These are phyloP conservation scores for Lacanobia oleracea DNA, from an alignment of 2,888 invertebrate genomes.

Conservation along the genomic window DNA sequence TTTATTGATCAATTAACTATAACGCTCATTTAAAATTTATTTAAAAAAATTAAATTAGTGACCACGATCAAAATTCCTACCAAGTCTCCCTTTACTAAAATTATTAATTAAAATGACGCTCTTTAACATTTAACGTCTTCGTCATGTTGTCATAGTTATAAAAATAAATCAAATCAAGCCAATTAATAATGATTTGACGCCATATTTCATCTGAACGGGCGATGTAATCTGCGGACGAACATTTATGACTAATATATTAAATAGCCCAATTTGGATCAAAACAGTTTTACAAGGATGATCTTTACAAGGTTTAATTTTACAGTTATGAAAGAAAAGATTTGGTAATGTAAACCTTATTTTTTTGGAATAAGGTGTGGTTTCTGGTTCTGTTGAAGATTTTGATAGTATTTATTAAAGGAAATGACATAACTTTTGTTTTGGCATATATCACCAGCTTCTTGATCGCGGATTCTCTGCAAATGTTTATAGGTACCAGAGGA, in stretches of 20 bases:
- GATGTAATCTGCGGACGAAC: slow-evolving; percentile 71
- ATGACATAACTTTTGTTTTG: background rate
- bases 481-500: too few relatives aligned
- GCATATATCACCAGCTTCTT: too few relatives aligned
- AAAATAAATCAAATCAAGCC: slow-evolving; percentile 62
- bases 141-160: slow-evolving; percentile 26
- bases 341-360: background rate
- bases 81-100: background rate
- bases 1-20: background rate
- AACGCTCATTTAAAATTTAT: background rate
- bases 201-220: slow-evolving; percentile 74
- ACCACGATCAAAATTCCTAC: background rate
- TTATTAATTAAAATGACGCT: slow-evolving; percentile 10
- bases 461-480: too few relatives aligned
- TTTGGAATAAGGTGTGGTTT: background rate
- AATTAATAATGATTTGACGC: slow-evolving; percentile 72
- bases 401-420: too few relatives aligned
- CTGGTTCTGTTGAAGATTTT: background rate
- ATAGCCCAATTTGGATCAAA: slow-evolving; percentile 58
- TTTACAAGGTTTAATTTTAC: slow-evolving; percentile 14
- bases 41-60: background rate
- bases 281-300: slow-evolving; percentile 30
- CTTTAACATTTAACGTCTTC: slow-evolving; percentile 9
- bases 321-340: slow-evolving; percentile 23
- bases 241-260: slow-evolving; percentile 65